Evolutionary conservation across 2,888 invertebrate species (phyloP).

Genomic region (Osedax frankpressi): DNA sequence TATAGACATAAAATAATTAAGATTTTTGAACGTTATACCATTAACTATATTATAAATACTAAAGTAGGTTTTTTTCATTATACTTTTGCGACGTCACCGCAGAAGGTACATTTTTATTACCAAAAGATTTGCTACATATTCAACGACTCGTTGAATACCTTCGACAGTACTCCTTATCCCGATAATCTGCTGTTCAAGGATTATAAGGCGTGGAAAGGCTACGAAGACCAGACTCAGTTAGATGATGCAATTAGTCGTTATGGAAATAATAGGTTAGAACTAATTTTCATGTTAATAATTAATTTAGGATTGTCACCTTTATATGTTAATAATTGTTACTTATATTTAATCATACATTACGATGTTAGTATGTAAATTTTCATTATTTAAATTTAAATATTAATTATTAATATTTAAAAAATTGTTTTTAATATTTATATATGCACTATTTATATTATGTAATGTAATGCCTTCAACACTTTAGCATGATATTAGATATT

Average conservation of each 20-base stretch:
- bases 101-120: neutral
- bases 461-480: no score
- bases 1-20: no score
- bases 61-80: no score
- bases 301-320: neutral
- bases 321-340: neutral
- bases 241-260: neutral
- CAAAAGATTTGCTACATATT: no score
- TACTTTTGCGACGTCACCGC: neutral
- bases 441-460: neutral
- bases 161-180: no score
- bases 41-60: no score
- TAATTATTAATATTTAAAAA: no score
- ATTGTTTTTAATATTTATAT: neutral
- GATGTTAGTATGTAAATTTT: no score
- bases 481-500: constrained; percentile 67
- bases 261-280: neutral
- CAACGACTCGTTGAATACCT: no score
- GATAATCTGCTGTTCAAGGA: neutral
- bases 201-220: neutral
- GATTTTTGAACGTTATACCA: no score
- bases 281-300: neutral
- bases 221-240: neutral
- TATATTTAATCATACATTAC: no score
- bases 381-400: neutral